Base-by-base conservation (phyloP, 2,888 invertebrate species). In the Drosophila subsilvestris region DNA sequence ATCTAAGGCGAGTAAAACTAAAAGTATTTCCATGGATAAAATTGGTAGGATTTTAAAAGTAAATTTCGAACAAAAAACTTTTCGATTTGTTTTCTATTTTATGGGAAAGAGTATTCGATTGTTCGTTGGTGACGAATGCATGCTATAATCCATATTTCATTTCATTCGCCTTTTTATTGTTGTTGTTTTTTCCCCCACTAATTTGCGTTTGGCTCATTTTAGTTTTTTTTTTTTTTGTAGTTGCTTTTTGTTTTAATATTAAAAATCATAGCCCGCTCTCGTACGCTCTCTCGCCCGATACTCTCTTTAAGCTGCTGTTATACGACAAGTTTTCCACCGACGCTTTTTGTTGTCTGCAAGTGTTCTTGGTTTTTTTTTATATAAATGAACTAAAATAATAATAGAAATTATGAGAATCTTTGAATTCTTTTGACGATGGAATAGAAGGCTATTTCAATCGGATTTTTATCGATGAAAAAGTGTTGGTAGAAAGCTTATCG, bases 201-300 rank as follows among this genome's bases (percentile, higher is more conserved):
- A 81, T 81, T 85, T 82, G 61, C 74, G 79, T 75, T 84, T 79
- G 74, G 74, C 76, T 79, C 70, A 74, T 54, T 78, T 81, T 66
- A 77, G 53, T 67, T 79, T 75, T 74, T 54, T 78, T 79, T 65
- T 76, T 51, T 69, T 79, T 75, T 74, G 32, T 68, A 66, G 60
- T 27, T 50, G 62, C 63, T 61, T 42, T 70, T 48, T 63, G 47
- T 27, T 47, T 48, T 63, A 18, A 55, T 70, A 70, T 70, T 70
- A 57, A 63, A 70, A 63, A 48, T 56, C 43, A 48, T 20, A 32
- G 68, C 59, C 51, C 55, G 8, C 48, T n/a, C 25, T n/a, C 55
- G 43, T 17, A 25, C 44, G 44, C 65, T 45, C 63, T 77, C 43
- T 49, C 63, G 62, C 53, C 45, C 43, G n/a, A 32, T 47, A n/a